Evolutionary conservation across 2,113 vertebrate genomes (phyloP).

Genomic region (Glaucidium brasilianum): DNA sequence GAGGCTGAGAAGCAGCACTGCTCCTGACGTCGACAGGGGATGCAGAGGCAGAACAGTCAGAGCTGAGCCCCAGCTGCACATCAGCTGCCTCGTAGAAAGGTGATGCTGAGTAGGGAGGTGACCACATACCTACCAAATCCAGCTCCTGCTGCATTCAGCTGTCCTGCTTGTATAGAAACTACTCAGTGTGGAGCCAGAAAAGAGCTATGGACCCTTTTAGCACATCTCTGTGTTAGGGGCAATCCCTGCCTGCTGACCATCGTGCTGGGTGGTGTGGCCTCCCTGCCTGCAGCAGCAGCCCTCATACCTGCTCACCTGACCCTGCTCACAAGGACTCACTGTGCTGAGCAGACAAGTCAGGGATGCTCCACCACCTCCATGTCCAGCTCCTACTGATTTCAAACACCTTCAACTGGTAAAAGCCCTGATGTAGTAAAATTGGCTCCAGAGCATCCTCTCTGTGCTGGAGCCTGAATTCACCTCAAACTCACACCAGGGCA

Average conservation of each 20-base stretch:
- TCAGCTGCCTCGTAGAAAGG: fast-evolving
- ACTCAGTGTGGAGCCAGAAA: background rate
- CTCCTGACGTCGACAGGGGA: fast-evolving
- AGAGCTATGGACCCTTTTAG: background rate
- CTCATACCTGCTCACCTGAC: fast-evolving
- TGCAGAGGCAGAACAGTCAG: background rate
- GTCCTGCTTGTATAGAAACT: background rate
- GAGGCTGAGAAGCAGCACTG: background rate
- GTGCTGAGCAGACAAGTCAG: background rate
- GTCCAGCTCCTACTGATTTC: background rate
- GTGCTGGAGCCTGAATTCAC: background rate
- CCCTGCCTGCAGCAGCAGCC: background rate
- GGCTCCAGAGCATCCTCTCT: background rate
- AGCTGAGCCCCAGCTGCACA: background rate
- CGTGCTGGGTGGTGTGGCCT: fast-evolving
- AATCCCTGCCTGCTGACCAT: background rate
- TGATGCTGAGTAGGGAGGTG: background rate
- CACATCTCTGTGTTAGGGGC: background rate
- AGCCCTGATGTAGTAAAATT: background rate
- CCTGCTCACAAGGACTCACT: fast-evolving
- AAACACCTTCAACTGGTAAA: background rate
- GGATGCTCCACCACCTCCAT: background rate
- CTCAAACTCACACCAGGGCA: background rate
- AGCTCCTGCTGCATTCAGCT: background rate
- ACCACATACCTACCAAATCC: background rate